phyloP scores from a whole-genome alignment of 2,888 invertebrate species.

The Sphaerophoria rueppellii region DNA sequence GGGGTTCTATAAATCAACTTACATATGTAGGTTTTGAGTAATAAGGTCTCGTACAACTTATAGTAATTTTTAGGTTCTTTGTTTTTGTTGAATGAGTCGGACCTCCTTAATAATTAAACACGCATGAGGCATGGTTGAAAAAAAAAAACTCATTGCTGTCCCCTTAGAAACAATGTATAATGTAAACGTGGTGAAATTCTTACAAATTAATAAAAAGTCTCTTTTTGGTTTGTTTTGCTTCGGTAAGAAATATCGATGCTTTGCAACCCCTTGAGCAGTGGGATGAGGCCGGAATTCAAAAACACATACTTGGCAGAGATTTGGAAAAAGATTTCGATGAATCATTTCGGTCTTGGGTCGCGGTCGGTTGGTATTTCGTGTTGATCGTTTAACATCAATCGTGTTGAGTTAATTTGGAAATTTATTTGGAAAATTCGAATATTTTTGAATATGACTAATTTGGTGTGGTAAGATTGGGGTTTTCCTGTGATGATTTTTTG shows the following conservation, averaged over 20 bases:
- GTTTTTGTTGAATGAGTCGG: constrained; percentile 2
- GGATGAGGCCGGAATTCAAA: no score
- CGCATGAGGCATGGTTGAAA: constrained; percentile 15
- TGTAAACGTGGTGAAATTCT: no score
- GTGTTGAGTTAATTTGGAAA: background rate
- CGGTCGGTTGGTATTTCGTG: background rate
- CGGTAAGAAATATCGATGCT: no score
- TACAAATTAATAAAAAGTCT: no score
- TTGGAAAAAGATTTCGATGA: constrained; percentile 23
- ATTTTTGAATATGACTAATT: constrained; percentile 12
- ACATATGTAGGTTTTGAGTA: background rate
- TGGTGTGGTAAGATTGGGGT: background rate
- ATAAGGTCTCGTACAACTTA: no score
- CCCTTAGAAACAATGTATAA: no score
- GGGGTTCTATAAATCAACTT: background rate
- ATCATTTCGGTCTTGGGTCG: background rate
- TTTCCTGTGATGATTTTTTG: background rate
- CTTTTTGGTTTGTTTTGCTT: no score
- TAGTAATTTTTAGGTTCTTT: background rate
- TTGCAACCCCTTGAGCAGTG: no score
- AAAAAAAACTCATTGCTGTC: no score
- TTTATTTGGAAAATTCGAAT: background rate
- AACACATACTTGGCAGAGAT: constrained; percentile 37
- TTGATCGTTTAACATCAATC: background rate
- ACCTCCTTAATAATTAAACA: constrained; percentile 33